Evolutionary conservation across 2,888 invertebrate genomes (phyloP), one percentile per base, ranked within the genome.

Genomic region (Gari tellinella): DNA sequence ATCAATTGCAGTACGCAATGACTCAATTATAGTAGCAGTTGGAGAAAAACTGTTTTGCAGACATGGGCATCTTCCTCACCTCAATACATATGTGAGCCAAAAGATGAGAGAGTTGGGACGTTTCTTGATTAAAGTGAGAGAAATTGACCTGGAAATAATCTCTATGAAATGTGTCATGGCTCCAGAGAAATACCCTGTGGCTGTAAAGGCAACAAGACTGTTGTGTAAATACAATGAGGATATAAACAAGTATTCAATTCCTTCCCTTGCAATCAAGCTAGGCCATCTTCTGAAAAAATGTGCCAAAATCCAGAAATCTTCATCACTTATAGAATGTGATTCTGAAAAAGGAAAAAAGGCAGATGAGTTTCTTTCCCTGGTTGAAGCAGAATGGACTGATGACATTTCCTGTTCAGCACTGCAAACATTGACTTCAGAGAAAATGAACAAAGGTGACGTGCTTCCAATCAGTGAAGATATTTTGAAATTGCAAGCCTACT

Each of bases 81-180:
- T 70, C n/a, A 14, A 31, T 55, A 21, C 40, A 21, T 40, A 65
- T 53, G 37, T 72, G 7, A 60, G 65, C 48, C 64, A 64, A 40
- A 72, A 72, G 38, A 52, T 67, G 67, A n/a, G 72, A 41, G 65
- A 60, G 56, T 55, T 72, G 46, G 65, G 60, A 26, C 31, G 65
- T 23, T 58, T 72, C 19, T 41, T 72, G 10, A 65, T 72, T 17
- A 19, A 23, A 45, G 60, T 45, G 15, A 52, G 65, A 55, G 8
- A 52, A 15, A n/a, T n/a, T 26, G 64, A 70, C 21, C 15, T 38
- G 37, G 21, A 57, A 14, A 70, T 70, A 5, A 51, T 19, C 2
- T 52, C 5, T n/a, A 19, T 70, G 21, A 41, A 19, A 26, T 45
- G 53, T 57, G 31, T 70, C 14, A 21, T 70, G 15, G 26, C 21